A percentile compares a stretch with the other conserved stretches of the same genome.
Evolutionary conservation across 2,888 invertebrate genomes (phyloP).

Genomic region (Nomada fucata): DNA sequence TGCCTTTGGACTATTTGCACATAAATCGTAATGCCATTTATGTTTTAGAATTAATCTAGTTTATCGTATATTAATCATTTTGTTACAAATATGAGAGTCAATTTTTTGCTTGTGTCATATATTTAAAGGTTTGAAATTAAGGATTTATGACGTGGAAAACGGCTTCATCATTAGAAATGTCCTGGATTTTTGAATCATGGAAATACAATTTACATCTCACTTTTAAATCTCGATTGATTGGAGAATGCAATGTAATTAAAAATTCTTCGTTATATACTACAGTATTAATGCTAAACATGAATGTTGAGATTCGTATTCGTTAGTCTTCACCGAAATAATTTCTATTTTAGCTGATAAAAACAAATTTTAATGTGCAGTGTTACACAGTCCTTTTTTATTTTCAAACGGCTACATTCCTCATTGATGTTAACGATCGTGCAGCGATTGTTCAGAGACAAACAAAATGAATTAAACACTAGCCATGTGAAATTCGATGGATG

Average conservation of each 20-base stretch:
- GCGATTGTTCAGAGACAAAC: conserved; percentile 55
- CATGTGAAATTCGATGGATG: conserved; percentile 60
- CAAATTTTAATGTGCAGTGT: not conserved
- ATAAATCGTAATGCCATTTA: conserved; percentile 10
- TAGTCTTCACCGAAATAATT: conserved; percentile 7
- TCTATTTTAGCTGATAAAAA: not conserved
- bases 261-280: conserved; percentile 16
- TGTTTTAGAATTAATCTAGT: conserved; percentile 26
- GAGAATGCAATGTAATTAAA: conserved; percentile 14
- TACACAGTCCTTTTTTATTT: not conserved
- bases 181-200: conserved; percentile 8
- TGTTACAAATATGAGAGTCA: not conserved
- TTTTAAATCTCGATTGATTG: conserved; percentile 15
- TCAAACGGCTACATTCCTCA: conserved; percentile 62
- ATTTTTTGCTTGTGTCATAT: not conserved
- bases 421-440: conserved; percentile 63
- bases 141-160: conserved; percentile 1
- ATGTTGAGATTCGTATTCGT: conserved; percentile 15
- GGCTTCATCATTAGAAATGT: conserved; percentile 18
- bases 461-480: conserved; percentile 53
- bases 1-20: conserved; percentile 19
- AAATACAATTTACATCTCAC: conserved; percentile 16
- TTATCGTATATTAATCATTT: not conserved
- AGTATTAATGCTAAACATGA: conserved; percentile 23
- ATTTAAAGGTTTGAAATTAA: conserved; percentile 5